Base-by-base conservation (phyloP, 2,797 vertebrate genomes). In the Melanotaenia pygmaea region DNA sequence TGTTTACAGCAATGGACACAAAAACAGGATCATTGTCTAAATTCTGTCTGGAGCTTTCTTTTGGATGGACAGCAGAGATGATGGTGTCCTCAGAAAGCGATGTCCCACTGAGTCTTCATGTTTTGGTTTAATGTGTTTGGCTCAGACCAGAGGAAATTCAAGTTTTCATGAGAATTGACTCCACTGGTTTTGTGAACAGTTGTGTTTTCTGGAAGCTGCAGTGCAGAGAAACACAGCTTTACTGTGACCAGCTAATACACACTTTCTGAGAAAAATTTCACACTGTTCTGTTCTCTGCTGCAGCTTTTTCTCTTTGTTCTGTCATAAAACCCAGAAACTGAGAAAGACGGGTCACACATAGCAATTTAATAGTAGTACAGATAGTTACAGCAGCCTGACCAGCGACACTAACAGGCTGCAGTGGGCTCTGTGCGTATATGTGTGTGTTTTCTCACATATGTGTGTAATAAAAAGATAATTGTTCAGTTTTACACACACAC, bases 351-450 rank as follows among this genome's bases (percentile, higher is more conserved):
- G 50, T 50, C 75, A 60, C 56, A 66, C 72, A 60, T n/a, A 57
- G 38, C 8, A 34, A 24, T 76, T 74, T 76, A 80, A 76, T 83
- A 37, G 16, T 64, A 58, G 67, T 56, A n/a, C 10, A 76, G 59
- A 79, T 62, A 61, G 72, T 72, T 74, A 51, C 70, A 81, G 62
- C 35, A 69, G 73, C 68, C 70, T 74, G 81, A 81, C 75, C 84
- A 68, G 64, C 30, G 35, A 69, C 72, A 76, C 75, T 72, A 74
- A 83, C 72, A 64, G 66, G 72, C 72, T 75, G 56, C 70, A 47
- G 43, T 16, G 38, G 4, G 22, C 22, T 16, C 4, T 64, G 68
- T 54, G 30, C 54, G 30, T 56, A 50, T 62, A 30, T 64, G 67
- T 50, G 54, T 59, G 32, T 70, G 64, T 70, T 56, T 67, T 59